These are phyloP conservation scores for Podarcis raffonei DNA, from an alignment of 2,113 vertebrate genomes.

Conservation along the genomic window DNA sequence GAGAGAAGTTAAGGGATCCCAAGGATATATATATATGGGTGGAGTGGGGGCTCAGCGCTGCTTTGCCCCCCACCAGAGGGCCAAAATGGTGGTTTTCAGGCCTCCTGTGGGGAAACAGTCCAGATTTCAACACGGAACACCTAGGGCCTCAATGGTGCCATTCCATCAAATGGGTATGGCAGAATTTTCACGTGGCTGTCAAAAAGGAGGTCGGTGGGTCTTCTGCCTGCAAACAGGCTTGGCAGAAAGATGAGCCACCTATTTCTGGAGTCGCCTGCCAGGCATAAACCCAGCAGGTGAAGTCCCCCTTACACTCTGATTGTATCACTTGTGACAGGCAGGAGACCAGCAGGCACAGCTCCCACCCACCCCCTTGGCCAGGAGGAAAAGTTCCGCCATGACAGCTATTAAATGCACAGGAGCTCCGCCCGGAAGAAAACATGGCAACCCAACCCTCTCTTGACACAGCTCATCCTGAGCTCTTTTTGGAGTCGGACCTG, in stretches of 20 bases:
- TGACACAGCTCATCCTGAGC: background rate
- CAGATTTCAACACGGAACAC: too few species aligned
- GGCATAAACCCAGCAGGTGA: background rate
- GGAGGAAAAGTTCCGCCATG: background rate
- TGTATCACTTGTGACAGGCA: background rate
- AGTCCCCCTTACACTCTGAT: too few species aligned
- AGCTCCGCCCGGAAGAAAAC: background rate
- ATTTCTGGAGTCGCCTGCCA: background rate
- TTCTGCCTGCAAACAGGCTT: background rate
- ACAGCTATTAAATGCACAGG: background rate
- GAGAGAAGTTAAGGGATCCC: too few species aligned
- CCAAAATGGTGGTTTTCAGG: background rate
- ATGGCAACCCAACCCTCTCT: background rate
- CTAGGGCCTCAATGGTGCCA: too few species aligned
- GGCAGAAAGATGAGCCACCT: background rate
- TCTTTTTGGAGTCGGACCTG: background rate
- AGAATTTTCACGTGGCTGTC: background rate
- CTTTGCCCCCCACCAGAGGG: background rate
- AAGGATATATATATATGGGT: background rate
- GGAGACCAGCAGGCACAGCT: background rate
- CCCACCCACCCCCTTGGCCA: too few species aligned
- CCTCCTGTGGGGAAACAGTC: too few species aligned
- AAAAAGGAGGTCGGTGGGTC: background rate
- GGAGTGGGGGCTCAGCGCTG: background rate
- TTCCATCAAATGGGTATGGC: background rate